phyloP scores from a whole-genome alignment of 1,140 invertebrate genomes.

The Tetraneura akinire region DNA sequence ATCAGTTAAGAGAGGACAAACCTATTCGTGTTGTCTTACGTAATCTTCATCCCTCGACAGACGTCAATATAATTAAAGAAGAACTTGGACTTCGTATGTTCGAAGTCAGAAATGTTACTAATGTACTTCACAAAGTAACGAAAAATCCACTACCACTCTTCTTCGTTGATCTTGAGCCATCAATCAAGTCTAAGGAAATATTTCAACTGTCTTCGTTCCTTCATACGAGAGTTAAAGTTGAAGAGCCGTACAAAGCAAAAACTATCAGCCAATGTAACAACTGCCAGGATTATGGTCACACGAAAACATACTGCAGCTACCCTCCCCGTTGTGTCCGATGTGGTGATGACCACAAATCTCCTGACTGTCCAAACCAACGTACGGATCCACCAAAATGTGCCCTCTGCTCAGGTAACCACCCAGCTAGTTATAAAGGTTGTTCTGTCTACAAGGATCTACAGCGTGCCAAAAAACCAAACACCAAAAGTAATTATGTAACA shows the following conservation, averaged over 20 bases:
- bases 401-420: background rate
- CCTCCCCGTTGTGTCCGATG: background rate
- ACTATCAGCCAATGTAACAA: too few relatives aligned
- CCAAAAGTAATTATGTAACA: background rate
- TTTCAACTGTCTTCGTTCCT: background rate
- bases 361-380: background rate
- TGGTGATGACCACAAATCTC: background rate
- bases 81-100: background rate
- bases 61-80: background rate
- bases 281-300: background rate
- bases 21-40: constrained; percentile 27
- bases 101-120: background rate
- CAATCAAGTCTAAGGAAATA: background rate
- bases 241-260: background rate
- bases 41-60: constrained; percentile 32
- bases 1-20: constrained; percentile 32
- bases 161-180: background rate
- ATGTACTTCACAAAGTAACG: background rate
- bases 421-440: background rate
- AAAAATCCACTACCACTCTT: background rate
- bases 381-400: background rate
- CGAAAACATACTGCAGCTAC: background rate
- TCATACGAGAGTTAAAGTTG: background rate
- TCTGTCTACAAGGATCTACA: constrained; percentile 54
- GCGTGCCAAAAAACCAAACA: background rate